Evolutionary conservation across 2,797 vertebrate genomes (phyloP), one percentile per base, ranked within the genome.

Genomic region (Apogon talboti): DNA sequence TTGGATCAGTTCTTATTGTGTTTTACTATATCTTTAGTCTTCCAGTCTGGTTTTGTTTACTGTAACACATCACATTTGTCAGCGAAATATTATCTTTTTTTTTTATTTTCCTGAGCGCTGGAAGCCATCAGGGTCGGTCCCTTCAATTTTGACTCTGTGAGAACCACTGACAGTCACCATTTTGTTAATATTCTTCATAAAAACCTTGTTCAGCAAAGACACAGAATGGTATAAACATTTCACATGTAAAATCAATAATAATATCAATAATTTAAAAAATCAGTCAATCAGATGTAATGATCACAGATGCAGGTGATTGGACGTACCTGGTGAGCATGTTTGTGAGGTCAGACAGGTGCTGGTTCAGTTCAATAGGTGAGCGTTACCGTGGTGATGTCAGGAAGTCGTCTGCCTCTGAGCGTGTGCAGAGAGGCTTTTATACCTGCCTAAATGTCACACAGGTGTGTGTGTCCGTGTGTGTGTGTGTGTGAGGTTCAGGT

Each of bases 371-470:
- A 54, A 57, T 67, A 40, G 66, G 28, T 71, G 56, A 57, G 41
- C 1, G 13, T 49, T 46, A 71, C 66, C 74, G 63, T 65, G 51
- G 60, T 74, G 21, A 24, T 24, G 21, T 86, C 63, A 81, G 82
- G 68, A 14, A 73, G 45, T 72, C 52, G 35, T 75, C 37, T 71
- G 79, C 43, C 59, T 81, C 68, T 16, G 66, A 48, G 52, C 18
- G 19, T 49, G 62, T 57, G 80, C 24, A 45, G 9, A 7, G 41
- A 14, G 16, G 65, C 78, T 93, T 94, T 85, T 94, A 93, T 94
- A 93, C 64, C 67, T 11, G 70, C 83, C 64, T 71, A 85, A 92
- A 93, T 87, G 86, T 87, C 92, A 90, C 21, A 48, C 38, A 63
- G 59, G 24, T 43, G 50, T 71, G 45, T 14, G 42, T 61, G 21